These are phyloP conservation scores for Gerosis bhagava DNA, from an alignment of 2,888 invertebrate species.

Conservation along the genomic window DNA sequence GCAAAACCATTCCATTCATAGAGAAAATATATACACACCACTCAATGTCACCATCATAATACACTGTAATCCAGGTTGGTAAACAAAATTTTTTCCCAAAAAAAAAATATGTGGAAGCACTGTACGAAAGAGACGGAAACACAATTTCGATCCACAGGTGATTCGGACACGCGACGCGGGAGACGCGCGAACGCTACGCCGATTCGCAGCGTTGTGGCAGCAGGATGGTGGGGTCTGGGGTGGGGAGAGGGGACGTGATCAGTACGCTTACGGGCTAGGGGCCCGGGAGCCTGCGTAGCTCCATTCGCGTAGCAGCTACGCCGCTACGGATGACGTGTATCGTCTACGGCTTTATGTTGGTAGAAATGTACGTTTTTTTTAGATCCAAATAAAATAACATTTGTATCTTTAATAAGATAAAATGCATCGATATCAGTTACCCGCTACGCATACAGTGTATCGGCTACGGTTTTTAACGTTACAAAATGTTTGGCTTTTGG, in stretches of 20 bases:
- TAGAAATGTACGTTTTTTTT: background rate
- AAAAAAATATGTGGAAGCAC: slow-evolving; percentile 24
- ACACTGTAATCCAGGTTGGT: slow-evolving; percentile 62
- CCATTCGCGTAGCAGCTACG: slow-evolving; percentile 37
- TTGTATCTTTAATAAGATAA: no score
- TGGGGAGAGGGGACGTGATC: slow-evolving; percentile 49
- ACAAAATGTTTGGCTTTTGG: no score
- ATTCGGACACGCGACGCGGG: slow-evolving; percentile 30
- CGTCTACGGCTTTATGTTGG: no score
- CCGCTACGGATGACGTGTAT: slow-evolving; percentile 12
- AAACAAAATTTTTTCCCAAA: slow-evolving; percentile 38
- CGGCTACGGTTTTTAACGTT: no score
- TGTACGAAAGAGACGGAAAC: slow-evolving; percentile 16
- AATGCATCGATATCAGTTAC: no score
- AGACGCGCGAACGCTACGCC: slow-evolving; percentile 43
- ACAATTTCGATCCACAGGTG: slow-evolving; percentile 58
- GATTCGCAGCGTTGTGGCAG: slow-evolving; percentile 54
- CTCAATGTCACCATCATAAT: slow-evolving; percentile 43
- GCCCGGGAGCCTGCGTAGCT: slow-evolving; percentile 64
- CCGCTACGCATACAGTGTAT: no score
- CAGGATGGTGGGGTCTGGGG: slow-evolving; percentile 41
- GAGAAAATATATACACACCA: slow-evolving; percentile 42
- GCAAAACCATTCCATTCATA: slow-evolving; percentile 57
- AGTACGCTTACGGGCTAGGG: no score
- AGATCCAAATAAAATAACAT: no score